phyloP scores from a whole-genome alignment of 1,140 invertebrate species.

The Berghia stephanieae region DNA sequence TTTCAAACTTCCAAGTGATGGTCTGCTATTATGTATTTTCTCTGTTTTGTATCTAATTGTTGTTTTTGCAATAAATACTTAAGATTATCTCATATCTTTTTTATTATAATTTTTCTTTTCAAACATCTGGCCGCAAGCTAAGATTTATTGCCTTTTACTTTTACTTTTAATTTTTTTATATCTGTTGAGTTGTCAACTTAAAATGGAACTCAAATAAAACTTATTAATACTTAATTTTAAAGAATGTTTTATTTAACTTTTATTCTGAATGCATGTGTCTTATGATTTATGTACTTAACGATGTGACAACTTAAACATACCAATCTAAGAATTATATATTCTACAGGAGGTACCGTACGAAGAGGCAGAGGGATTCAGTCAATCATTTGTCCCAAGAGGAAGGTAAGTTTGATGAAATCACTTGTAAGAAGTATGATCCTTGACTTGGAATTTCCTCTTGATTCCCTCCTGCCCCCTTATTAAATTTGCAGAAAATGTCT shows the following conservation, averaged over 20 bases:
- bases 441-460: too few species aligned
- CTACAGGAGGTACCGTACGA: neutral
- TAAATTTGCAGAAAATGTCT: neutral
- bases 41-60: neutral
- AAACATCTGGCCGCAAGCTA: too few species aligned
- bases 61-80: neutral
- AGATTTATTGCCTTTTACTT: too few species aligned
- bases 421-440: neutral
- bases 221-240: neutral
- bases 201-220: neutral
- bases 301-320: too few species aligned
- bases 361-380: slow-evolving; percentile 16
- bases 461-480: too few species aligned
- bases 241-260: neutral
- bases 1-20: neutral
- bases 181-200: neutral
- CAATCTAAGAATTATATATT: too few species aligned
- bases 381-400: slow-evolving; percentile 22
- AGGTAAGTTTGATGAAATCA: slow-evolving; percentile 18
- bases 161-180: neutral
- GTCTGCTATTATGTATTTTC: neutral
- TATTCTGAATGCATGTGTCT: too few species aligned
- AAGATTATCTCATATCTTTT: neutral
- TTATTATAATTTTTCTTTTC: too few species aligned
- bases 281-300: too few species aligned